Evolutionary conservation across 2,113 vertebrate genomes (phyloP).

Genomic region (Melanocharis versteri): DNA sequence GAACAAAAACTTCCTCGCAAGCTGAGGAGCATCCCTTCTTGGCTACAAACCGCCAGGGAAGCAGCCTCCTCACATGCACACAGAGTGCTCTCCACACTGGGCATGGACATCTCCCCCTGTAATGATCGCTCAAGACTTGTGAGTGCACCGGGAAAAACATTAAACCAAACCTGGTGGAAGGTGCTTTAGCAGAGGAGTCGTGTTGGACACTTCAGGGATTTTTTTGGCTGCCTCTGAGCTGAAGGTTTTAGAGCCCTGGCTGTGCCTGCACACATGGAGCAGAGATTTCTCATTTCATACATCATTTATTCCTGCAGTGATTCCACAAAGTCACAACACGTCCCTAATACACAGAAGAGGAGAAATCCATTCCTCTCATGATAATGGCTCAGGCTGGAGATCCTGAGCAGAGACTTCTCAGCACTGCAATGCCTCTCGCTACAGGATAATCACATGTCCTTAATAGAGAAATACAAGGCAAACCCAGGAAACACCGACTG

Average conservation of each 20-base stretch:
- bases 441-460: background rate
- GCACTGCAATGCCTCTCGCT: background rate
- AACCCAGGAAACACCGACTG: background rate
- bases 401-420: background rate
- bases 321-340: conserved; percentile 57
- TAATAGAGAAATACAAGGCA: background rate
- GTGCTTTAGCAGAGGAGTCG: background rate
- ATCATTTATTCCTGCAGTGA: conserved; percentile 70
- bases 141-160: background rate
- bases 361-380: conserved; percentile 14
- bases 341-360: conserved; percentile 41
- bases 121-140: background rate
- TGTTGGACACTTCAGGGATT: background rate
- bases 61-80: rapidly evolving
- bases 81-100: background rate
- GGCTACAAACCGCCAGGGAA: background rate
- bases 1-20: background rate
- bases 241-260: background rate
- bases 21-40: rapidly evolving
- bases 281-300: conserved; percentile 77
- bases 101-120: background rate
- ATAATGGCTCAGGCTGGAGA: background rate
- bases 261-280: background rate
- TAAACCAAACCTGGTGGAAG: background rate
- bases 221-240: background rate